Evolutionary conservation across 1,140 invertebrate genomes (phyloP).

Genomic region (Leptoteleia sp.): DNA sequence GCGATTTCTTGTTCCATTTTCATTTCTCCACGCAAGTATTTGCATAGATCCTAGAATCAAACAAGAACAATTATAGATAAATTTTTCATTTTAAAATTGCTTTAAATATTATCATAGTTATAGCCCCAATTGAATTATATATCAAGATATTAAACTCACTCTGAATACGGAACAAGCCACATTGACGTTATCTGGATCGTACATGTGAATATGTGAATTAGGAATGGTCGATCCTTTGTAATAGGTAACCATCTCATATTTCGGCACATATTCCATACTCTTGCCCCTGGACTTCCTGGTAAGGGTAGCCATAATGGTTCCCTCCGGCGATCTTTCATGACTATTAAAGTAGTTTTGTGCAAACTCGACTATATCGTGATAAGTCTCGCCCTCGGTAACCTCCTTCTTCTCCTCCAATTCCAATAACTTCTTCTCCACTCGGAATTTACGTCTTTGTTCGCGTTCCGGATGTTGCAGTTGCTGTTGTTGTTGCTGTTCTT

Average conservation of each 20-base stretch:
- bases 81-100: too few relatives aligned
- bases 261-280: slow-evolving; percentile 89
- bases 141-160: too few relatives aligned
- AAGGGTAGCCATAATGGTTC: slow-evolving; percentile 93
- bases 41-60: slow-evolving; percentile 88
- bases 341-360: slow-evolving; percentile 96
- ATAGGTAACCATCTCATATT: slow-evolving; percentile 96
- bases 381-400: slow-evolving; percentile 80
- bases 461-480: slow-evolving; percentile 80
- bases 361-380: slow-evolving; percentile 95
- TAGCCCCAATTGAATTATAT: too few relatives aligned
- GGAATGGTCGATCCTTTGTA: slow-evolving; percentile 93
- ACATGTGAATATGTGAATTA: slow-evolving; percentile 96
- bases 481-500: slow-evolving; percentile 52
- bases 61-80: background rate
- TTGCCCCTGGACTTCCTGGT: slow-evolving; percentile 89
- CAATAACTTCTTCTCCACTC: slow-evolving; percentile 92
- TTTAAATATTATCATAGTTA: too few relatives aligned
- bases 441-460: slow-evolving; percentile 88
- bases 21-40: slow-evolving; percentile 92
- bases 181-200: slow-evolving; percentile 96
- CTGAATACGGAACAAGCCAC: slow-evolving; percentile 95
- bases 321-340: slow-evolving; percentile 92
- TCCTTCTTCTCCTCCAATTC: slow-evolving; percentile 86
- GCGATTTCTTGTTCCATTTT: slow-evolving; percentile 90